phyloP scores from a whole-genome alignment of 2,888 invertebrate species.

The Parnassius smintheus region DNA sequence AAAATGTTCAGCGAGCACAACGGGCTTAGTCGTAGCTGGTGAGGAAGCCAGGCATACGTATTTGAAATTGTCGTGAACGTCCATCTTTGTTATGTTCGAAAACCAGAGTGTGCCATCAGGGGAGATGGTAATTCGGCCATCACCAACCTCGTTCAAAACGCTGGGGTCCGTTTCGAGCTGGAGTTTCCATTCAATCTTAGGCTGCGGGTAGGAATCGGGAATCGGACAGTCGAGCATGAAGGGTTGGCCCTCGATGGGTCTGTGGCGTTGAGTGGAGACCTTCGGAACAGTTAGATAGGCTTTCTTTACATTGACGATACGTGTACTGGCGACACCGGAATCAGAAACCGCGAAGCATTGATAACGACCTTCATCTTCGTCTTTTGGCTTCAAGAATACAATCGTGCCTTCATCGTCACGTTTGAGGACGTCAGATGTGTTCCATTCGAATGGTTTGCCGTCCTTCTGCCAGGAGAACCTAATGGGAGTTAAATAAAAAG shows the following conservation, averaged over 20 bases:
- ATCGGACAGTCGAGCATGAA: conserved; percentile 56
- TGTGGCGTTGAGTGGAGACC: conserved; percentile 42
- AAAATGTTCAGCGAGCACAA: conserved; percentile 54
- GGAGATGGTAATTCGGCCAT: conserved; percentile 49
- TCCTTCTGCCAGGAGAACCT: conserved; percentile 63
- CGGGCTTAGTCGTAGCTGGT: conserved; percentile 47
- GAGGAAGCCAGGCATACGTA: conserved; percentile 60
- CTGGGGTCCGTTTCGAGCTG: conserved; percentile 43
- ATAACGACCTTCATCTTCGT: conserved; percentile 55
- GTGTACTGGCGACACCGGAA: conserved; percentile 51
- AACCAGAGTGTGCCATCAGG: conserved; percentile 61
- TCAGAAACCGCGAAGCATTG: conserved; percentile 54
- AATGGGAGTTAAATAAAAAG: conserved; percentile 11
- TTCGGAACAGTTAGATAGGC: conserved; percentile 46
- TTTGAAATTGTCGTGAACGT: conserved; percentile 43
- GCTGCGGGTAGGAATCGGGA: conserved; percentile 58
- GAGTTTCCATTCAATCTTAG: conserved; percentile 55
- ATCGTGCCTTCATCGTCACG: conserved; percentile 51
- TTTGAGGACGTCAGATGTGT: conserved; percentile 37
- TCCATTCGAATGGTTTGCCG: conserved; percentile 43
- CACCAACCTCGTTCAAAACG: conserved; percentile 40
- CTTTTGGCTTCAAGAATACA: conserved; percentile 49
- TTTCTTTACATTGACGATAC: conserved; percentile 45
- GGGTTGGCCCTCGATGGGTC: conserved; percentile 55
- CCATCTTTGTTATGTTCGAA: conserved; percentile 53